These are phyloP conservation scores for Chauna torquata DNA, from an alignment of 2,113 vertebrate genomes.

Conservation along the genomic window DNA sequence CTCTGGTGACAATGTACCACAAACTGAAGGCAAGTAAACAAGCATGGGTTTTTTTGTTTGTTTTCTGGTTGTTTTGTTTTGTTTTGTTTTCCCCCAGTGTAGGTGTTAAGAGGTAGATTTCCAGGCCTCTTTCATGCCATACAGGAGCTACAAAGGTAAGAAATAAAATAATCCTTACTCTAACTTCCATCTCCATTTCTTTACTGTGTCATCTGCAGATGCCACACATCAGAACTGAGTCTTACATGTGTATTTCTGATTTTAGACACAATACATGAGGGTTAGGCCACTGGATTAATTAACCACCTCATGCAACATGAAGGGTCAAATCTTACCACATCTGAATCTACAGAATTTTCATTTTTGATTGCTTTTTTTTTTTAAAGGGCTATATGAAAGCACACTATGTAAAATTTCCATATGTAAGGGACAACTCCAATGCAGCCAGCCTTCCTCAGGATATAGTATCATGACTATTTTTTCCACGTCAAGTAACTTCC, in stretches of 20 bases:
- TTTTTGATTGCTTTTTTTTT: background rate
- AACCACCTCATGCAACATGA: background rate
- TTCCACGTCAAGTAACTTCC: background rate
- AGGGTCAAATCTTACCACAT: background rate
- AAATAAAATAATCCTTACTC: background rate
- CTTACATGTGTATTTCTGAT: background rate
- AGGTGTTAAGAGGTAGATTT: background rate
- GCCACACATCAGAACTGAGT: background rate
- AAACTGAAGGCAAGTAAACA: background rate
- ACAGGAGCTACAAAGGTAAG: background rate
- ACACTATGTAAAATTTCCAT: rapidly evolving
- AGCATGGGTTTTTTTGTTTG: background rate
- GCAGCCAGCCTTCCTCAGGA: background rate
- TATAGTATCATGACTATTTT: background rate
- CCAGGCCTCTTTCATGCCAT: background rate
- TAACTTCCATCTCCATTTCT: background rate
- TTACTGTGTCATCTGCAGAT: background rate
- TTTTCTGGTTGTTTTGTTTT: background rate
- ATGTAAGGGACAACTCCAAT: background rate
- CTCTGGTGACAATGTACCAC: background rate
- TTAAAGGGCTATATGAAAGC: background rate
- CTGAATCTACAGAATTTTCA: background rate
- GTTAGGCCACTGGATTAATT: background rate
- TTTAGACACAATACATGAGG: background rate
- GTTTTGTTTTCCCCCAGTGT: background rate